phyloP scores from a whole-genome alignment of 1,140 invertebrate genomes.

The Drusus annulatus region DNA sequence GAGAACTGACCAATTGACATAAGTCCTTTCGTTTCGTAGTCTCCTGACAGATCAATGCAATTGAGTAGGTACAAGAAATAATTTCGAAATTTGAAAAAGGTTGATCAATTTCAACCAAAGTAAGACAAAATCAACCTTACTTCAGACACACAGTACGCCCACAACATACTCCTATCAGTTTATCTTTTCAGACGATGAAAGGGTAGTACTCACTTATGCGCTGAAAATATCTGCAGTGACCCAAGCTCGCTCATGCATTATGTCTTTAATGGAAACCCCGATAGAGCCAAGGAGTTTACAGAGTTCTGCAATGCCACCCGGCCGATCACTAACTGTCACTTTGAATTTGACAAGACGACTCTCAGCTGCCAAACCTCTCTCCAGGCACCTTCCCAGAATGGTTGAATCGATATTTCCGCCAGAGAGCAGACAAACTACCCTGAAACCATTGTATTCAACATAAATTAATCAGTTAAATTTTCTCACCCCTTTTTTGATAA shows the following conservation, averaged over 20 bases:
- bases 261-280: constrained; percentile 94
- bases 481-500: no score
- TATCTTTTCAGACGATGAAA: not conserved
- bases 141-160: no score
- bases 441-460: constrained; percentile 60
- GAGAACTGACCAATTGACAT: no score
- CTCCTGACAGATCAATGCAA: no score
- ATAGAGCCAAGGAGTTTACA: constrained; percentile 81
- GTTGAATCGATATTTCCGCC: constrained; percentile 97
- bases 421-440: constrained; percentile 87
- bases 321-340: constrained; percentile 89
- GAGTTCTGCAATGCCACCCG: constrained; percentile 90
- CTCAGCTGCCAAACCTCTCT: constrained; percentile 91
- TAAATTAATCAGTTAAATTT: no score
- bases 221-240: constrained; percentile 90
- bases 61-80: no score
- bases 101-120: no score
- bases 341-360: constrained; percentile 89
- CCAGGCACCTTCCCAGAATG: constrained; percentile 89
- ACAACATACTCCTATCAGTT: no score
- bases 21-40: no score
- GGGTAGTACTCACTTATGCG: constrained; percentile 73
- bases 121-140: no score
- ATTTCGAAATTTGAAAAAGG: no score
- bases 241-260: constrained; percentile 95